Evolutionary conservation across 2,888 invertebrate species (phyloP), one percentile per base, ranked within the genome.

Genomic region (Cheilosia grossa): DNA sequence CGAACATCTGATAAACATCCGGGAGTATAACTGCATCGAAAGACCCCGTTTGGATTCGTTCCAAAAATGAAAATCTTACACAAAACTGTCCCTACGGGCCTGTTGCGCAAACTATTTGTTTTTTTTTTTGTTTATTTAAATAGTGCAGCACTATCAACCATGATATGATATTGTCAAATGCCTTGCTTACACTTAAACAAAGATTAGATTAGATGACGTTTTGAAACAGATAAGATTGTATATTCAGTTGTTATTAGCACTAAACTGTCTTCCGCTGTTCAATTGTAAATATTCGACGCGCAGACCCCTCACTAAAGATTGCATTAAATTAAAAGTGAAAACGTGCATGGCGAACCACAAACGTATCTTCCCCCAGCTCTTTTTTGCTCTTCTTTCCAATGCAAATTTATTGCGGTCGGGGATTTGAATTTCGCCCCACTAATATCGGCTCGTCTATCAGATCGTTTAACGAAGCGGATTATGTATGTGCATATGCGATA

Each of bases 391-490:
- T 61, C 19, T 58, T 61, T 70, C 53, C 64, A 66, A 82, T 82
- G 78, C 56, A 78, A 82, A 82, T 82, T 78, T 61, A 78, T 79
- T 78, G 78, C 42, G 78, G 67, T 78, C 17, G 66, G 72, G 72
- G 54, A 53, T 33, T 78, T 66, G 33, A 66, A 49, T 53, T 82
- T 67, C 42, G 30, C 53, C 42, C 61, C n/a, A 27, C 40, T 37
- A 13, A 44, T 21, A 59, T 40, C 49, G 40, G 59, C 1, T 66
- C 82, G 40, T 66, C 82, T 61, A 66, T 72, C 66, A 27, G 56
- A 40, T 54, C 59, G 66, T 54, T 66, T 63, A 73, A 73, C 73
- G 27, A 63, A 37, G 49, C 61, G 30, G 47, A 78, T 73, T 78
- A 72, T 77, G 66, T 42, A 72, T 82, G 72, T 67, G 54, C 66